Conservation (phyloP, 2,113 vertebrate genomes). For the Chauna torquata region DNA sequence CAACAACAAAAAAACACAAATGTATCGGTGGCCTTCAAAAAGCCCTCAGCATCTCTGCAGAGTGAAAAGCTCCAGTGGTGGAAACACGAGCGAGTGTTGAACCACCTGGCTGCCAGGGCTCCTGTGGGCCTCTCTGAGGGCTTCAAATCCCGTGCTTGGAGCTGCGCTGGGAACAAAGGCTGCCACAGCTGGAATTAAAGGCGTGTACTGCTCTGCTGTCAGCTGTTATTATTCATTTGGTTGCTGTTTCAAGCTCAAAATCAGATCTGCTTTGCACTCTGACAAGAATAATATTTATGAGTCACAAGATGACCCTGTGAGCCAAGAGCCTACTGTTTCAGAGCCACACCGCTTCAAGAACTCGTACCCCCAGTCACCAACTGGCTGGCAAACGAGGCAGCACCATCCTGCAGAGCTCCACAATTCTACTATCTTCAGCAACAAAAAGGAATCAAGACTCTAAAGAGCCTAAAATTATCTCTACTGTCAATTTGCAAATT, state of each 20-base stretch:
- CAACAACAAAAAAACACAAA: too few relatives aligned
- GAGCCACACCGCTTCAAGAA: background rate
- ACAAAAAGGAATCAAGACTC: background rate
- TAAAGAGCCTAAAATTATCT: background rate
- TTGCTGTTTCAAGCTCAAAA: constrained; percentile 20
- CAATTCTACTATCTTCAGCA: background rate
- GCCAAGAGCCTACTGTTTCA: background rate
- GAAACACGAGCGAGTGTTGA: background rate
- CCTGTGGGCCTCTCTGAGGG: background rate
- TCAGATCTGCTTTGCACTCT: background rate
- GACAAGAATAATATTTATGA: constrained; percentile 38
- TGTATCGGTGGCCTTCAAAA: background rate
- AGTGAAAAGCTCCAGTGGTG: background rate
- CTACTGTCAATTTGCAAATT: background rate
- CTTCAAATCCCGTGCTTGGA: background rate
- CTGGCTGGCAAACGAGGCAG: background rate
- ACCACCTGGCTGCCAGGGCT: background rate
- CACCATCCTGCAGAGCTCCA: background rate
- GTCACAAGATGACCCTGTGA: background rate
- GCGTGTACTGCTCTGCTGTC: background rate
- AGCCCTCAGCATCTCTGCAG: background rate
- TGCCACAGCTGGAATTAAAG: background rate
- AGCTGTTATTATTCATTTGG: constrained; percentile 19
- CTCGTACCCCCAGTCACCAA: accelerated
- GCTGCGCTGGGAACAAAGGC: background rate